A percentile compares a stretch with the other conserved stretches of the same genome.
phyloP scores from a whole-genome alignment of 2,888 invertebrate genomes.

The Ectemnius continuus region DNA sequence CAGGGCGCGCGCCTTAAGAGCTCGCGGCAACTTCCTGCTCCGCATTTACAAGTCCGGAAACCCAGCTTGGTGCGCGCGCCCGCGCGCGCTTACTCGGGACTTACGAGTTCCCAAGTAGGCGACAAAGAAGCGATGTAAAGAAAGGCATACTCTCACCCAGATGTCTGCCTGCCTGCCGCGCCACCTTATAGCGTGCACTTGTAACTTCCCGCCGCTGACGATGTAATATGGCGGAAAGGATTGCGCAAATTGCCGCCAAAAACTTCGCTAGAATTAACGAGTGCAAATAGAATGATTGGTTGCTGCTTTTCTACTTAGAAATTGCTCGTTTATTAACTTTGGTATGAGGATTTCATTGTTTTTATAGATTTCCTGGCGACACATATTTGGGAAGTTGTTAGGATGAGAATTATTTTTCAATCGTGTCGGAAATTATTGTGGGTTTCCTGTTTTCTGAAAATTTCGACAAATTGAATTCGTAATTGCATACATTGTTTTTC shows the following conservation, averaged over 20 bases:
- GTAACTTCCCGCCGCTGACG: neutral
- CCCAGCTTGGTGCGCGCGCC: neutral
- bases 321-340: too few relatives aligned
- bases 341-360: too few relatives aligned
- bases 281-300: neutral
- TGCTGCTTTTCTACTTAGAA: too few relatives aligned
- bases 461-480: too few relatives aligned
- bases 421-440: too few relatives aligned
- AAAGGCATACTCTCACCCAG: neutral
- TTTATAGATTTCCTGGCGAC: too few relatives aligned
- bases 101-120: slow-evolving; percentile 5
- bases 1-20: slow-evolving; percentile 4
- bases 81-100: neutral
- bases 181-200: neutral
- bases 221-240: neutral
- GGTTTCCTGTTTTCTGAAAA: too few relatives aligned
- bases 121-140: neutral
- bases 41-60: neutral
- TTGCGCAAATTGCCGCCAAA: neutral
- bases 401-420: too few relatives aligned
- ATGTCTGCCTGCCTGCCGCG: neutral
- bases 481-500: too few relatives aligned
- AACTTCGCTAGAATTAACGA: neutral
- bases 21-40: slow-evolving; percentile 1
- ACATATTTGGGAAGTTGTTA: too few relatives aligned